Base-by-base conservation (phyloP, 2,888 invertebrate genomes). In the Agrochola litura region DNA sequence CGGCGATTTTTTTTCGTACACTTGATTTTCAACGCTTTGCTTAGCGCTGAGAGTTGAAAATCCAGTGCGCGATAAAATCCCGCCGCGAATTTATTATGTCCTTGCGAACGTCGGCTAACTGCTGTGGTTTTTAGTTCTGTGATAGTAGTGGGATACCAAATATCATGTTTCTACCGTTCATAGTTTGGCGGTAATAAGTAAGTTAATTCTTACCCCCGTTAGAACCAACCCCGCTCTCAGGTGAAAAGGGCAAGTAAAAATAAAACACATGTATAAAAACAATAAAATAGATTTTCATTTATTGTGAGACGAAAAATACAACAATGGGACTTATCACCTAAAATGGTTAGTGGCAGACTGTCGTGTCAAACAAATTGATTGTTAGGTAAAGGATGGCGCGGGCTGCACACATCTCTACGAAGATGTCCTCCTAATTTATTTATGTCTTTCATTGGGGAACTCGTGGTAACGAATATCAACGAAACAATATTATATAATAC, bases 281-380 rank as follows among this genome's bases (percentile, higher is more conserved):
- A 96, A 96, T 96, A 96, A 96, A 96, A 96, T 96, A 96, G 96
- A 96, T 96, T 96, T 96, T 96, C 96, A 96, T 96, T 96, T 96
- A 96, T 96, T 96, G 96, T 96, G 96, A 96, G 96, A 96, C 96
- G 96, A 96, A 96, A 96, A 96, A 96, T 96, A 96, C 96, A 96
- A 96, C 96, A 96, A 96, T 96, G 96, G 96, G 96, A 96, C 96
- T 96, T 96, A 96, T 95, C 89, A 96, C 92, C 96, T 96, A 96
- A 93, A 94, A 96, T 96, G 96, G 96, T 96, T 96, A 96, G 96
- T 96, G 96, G 96, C 95, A 95, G 96, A 96, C 95, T 95, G 96
- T 95, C 92, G 94, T 93, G 95, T 95, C 94, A 95, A 95, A 95
- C 95, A 96, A 96, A 96, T 93, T 90, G 90, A 85, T 91, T 91